Conservation (phyloP, 2,113 vertebrate species). For the Nettapus auritus region DNA sequence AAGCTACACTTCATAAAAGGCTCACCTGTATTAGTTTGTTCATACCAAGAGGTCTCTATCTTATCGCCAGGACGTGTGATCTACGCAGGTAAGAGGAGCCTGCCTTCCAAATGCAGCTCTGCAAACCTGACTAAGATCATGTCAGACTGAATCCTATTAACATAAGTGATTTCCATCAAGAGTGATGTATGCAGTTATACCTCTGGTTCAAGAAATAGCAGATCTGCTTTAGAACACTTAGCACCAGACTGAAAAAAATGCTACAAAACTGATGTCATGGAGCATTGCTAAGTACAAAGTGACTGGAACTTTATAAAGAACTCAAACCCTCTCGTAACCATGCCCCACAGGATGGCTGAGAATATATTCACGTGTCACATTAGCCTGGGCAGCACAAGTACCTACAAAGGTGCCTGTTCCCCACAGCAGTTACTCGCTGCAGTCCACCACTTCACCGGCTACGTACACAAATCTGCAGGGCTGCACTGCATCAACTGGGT, state of each 20-base stretch:
- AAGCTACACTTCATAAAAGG: background rate
- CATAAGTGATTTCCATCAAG: background rate
- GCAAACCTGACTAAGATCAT: background rate
- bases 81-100: background rate
- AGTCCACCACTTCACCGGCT: background rate
- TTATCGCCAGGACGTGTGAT: background rate
- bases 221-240: background rate
- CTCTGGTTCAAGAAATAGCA: background rate
- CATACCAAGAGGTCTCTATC: no score
- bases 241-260: background rate
- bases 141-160: background rate
- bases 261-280: background rate
- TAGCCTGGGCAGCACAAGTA: background rate
- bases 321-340: background rate
- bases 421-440: accelerated
- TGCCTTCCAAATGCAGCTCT: background rate
- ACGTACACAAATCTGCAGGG: accelerated
- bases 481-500: background rate
- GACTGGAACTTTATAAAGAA: background rate
- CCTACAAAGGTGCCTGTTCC: background rate
- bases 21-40: background rate
- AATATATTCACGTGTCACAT: background rate
- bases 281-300: background rate
- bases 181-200: background rate
- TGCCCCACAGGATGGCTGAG: background rate